Conservation (phyloP, 2,113 vertebrate genomes). For the Microcebus tavaratra region DNA sequence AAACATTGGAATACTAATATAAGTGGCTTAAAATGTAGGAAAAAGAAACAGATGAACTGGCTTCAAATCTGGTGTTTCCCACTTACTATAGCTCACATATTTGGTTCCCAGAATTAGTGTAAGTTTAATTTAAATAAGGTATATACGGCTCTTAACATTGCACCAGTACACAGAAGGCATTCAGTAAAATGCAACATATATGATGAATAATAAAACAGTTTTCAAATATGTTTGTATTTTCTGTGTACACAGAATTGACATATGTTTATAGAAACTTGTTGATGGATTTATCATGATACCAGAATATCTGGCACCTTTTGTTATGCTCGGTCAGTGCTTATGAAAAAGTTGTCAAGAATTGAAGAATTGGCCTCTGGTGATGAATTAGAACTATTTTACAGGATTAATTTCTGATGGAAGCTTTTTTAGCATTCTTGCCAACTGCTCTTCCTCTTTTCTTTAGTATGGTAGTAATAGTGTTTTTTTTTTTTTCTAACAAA, state of each 20-base stretch:
- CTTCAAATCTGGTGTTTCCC: neutral
- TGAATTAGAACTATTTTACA: neutral
- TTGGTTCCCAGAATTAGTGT: neutral
- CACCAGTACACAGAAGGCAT: neutral
- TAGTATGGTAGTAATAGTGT: neutral
- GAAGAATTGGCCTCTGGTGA: neutral
- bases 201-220: constrained; percentile 53
- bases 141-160: neutral
- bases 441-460: neutral
- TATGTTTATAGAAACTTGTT: constrained; percentile 45
- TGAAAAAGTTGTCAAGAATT: constrained; percentile 1
- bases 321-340: neutral
- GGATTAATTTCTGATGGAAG: neutral
- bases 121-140: neutral
- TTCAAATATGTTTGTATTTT: neutral
- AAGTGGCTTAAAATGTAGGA: neutral
- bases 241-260: constrained; percentile 17
- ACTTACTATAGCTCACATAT: neutral
- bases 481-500: constrained; percentile 71
- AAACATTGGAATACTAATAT: neutral
- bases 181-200: neutral
- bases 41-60: neutral
- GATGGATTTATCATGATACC: constrained; percentile 19
- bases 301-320: neutral
- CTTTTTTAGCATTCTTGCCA: neutral